Conservation (phyloP, 1,140 invertebrate species). For the Aporrectodea caliginosa region DNA sequence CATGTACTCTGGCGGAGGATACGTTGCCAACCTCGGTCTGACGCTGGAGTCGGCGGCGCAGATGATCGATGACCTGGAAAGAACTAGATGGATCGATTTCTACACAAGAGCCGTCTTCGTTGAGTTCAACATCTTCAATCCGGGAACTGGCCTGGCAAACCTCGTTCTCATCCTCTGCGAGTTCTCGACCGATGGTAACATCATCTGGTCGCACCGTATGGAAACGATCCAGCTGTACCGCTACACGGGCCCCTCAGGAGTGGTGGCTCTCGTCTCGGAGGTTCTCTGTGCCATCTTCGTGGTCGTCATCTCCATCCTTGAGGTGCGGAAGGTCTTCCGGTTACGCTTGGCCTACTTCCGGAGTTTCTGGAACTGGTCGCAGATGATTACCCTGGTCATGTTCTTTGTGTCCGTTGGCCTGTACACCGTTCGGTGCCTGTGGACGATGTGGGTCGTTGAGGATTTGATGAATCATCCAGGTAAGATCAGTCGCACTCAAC, state of each 20-base stretch:
- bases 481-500: too few relatives aligned
- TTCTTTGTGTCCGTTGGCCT: background rate
- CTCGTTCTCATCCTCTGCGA: background rate
- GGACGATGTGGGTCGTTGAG: background rate
- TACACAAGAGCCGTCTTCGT: slow-evolving; percentile 61
- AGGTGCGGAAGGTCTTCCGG: slow-evolving; percentile 41
- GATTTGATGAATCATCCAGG: background rate
- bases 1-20: slow-evolving; percentile 61
- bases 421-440: background rate
- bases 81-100: slow-evolving; percentile 59
- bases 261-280: slow-evolving; percentile 58
- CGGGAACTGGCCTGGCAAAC: slow-evolving; percentile 43
- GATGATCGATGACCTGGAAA: slow-evolving; percentile 49
- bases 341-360: background rate
- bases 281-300: slow-evolving; percentile 59
- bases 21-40: slow-evolving; percentile 54
- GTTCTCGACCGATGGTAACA: background rate
- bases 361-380: background rate
- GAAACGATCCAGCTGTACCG: background rate
- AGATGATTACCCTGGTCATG: background rate
- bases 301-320: slow-evolving; percentile 57
- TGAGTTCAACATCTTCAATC: slow-evolving; percentile 63
- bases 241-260: slow-evolving; percentile 51
- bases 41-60: background rate
- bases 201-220: slow-evolving; percentile 42